phyloP scores from a whole-genome alignment of 2,888 invertebrate genomes.

The Dasysyrphus albostriatus region DNA sequence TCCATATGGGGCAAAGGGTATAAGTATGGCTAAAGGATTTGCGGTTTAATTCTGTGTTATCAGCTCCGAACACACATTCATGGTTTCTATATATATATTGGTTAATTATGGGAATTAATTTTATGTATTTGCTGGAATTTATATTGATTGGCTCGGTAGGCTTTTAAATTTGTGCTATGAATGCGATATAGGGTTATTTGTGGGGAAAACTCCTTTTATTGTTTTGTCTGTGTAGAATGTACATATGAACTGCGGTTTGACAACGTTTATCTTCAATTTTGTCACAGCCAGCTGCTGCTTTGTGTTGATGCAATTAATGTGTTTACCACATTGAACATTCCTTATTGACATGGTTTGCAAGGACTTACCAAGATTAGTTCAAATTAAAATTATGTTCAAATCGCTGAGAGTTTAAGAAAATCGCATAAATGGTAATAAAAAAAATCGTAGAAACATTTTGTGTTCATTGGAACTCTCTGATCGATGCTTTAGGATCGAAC shows the following conservation, averaged over 20 bases:
- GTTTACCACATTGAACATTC: not conserved
- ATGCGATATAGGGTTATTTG: not conserved
- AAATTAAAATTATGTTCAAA: no score
- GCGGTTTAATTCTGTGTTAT: conserved; percentile 19
- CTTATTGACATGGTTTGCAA: conserved; percentile 1
- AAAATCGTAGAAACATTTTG: no score
- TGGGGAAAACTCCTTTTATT: not conserved
- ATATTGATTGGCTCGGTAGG: not conserved
- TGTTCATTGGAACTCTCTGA: no score
- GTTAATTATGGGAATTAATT: conserved; percentile 32
- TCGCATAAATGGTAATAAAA: no score
- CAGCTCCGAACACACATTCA: conserved; percentile 15
- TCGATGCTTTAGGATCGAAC: no score
- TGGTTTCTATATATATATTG: not conserved
- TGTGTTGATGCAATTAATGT: not conserved
- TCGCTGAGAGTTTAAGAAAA: no score
- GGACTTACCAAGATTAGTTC: not conserved
- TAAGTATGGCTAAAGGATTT: not conserved
- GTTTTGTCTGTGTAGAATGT: not conserved
- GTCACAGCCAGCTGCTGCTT: not conserved
- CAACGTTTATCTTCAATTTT: conserved; percentile 24
- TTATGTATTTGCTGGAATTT: conserved; percentile 3
- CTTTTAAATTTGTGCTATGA: not conserved
- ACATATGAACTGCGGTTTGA: conserved; percentile 26
- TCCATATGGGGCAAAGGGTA: not conserved